These are phyloP conservation scores for Steinernema hermaphroditum DNA, from an alignment of 2,888 invertebrate genomes.

Conservation along the genomic window DNA sequence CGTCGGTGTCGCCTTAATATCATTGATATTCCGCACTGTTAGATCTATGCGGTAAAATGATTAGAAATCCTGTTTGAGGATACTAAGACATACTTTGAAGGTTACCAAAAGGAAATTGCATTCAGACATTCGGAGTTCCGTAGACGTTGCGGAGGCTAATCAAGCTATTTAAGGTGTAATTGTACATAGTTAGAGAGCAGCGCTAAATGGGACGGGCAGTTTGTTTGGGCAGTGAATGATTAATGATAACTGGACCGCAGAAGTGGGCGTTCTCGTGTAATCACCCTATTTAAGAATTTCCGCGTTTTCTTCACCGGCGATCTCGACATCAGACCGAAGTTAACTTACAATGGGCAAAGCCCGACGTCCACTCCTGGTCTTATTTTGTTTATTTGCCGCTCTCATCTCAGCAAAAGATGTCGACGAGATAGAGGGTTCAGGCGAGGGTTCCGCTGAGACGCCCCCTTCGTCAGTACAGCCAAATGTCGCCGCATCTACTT, in stretches of 20 bases:
- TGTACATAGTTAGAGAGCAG: slow-evolving; percentile 20
- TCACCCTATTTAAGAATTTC: slow-evolving; percentile 31
- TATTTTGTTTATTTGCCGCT: not conserved
- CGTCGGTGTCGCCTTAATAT: too few relatives aligned
- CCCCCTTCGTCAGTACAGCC: not conserved
- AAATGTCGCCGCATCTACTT: not conserved
- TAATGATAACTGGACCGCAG: slow-evolving; percentile 30
- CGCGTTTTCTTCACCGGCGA: slow-evolving; percentile 22
- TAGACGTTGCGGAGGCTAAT: not conserved
- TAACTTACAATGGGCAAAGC: slow-evolving; percentile 19
- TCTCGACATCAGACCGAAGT: slow-evolving; percentile 16
- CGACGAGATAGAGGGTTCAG: slow-evolving; percentile 24
- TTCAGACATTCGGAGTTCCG: not conserved
- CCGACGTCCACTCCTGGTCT: slow-evolving; percentile 6
- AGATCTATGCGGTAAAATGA: too few relatives aligned
- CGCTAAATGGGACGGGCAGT: slow-evolving; percentile 23
- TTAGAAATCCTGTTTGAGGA: not conserved
- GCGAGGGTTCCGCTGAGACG: slow-evolving; percentile 5
- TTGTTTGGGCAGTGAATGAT: slow-evolving; percentile 28
- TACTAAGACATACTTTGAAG: not conserved
- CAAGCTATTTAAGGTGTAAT: slow-evolving; percentile 17
- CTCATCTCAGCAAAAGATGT: not conserved
- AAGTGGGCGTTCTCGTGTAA: slow-evolving; percentile 29
- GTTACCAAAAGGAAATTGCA: not conserved
- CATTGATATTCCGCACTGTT: too few relatives aligned